These are phyloP conservation scores for Aphis gossypii DNA, from an alignment of 1,140 invertebrate species.

Conservation along the genomic window DNA sequence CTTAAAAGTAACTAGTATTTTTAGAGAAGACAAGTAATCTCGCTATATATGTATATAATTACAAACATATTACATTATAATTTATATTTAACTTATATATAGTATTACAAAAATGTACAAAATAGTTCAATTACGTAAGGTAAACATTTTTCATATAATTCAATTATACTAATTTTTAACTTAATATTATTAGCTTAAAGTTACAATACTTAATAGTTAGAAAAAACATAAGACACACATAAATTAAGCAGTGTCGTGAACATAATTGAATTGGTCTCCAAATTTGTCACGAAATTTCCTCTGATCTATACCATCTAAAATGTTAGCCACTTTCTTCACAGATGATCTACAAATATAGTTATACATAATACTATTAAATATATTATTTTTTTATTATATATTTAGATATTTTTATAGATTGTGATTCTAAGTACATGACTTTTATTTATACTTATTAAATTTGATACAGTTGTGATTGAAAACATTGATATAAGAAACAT, in stretches of 20 bases:
- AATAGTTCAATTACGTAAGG: not conserved
- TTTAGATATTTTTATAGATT: too few relatives aligned
- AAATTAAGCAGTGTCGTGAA: conserved; percentile 56
- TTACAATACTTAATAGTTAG: not conserved
- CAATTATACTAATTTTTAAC: not conserved
- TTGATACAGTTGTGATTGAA: too few relatives aligned
- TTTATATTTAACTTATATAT: not conserved
- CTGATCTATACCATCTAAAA: conserved; percentile 65
- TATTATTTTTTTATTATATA: too few relatives aligned
- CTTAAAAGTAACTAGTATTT: too few relatives aligned
- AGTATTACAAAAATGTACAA: not conserved
- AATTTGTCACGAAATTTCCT: conserved; percentile 68
- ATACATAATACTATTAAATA: not conserved
- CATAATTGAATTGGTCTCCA: conserved; percentile 69
- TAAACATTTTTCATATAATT: not conserved
- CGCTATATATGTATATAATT: too few relatives aligned
- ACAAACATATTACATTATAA: too few relatives aligned
- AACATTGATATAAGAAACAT: too few relatives aligned
- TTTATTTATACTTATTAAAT: too few relatives aligned
- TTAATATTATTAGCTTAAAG: not conserved
- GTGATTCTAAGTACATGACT: too few relatives aligned
- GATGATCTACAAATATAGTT: conserved; percentile 60
- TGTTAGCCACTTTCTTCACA: conserved; percentile 65
- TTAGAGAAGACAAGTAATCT: too few relatives aligned
- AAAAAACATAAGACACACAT: not conserved